Percentiles rank a stretch among this genome's conserved stretches.
phyloP scores from a whole-genome alignment of 2,888 invertebrate species.

The Mamestra brassicae region DNA sequence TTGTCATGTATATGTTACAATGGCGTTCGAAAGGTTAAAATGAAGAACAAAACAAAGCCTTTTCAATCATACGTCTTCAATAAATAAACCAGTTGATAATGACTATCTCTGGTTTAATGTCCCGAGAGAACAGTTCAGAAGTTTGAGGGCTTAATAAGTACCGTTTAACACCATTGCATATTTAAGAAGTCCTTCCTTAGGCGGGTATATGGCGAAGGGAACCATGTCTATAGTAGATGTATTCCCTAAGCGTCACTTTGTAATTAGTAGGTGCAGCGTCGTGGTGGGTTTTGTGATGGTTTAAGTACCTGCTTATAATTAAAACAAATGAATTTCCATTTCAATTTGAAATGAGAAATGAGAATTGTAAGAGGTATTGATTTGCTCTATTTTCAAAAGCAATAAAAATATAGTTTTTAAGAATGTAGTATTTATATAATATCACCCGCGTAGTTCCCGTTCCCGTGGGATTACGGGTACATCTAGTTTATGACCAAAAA shows the following conservation, averaged over 20 bases:
- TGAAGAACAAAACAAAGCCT: not conserved
- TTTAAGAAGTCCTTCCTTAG: constrained; percentile 12
- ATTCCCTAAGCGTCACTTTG: not conserved
- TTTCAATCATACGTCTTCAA: not conserved
- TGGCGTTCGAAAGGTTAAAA: not conserved
- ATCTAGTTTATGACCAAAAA: too few species aligned
- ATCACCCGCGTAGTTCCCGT: too few species aligned
- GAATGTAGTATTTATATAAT: too few species aligned
- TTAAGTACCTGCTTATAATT: too few species aligned
- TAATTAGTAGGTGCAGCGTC: not conserved
- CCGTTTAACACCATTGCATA: constrained; percentile 16
- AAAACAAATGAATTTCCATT: too few species aligned
- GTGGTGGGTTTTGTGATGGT: too few species aligned
- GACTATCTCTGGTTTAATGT: not conserved
- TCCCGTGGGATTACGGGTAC: too few species aligned
- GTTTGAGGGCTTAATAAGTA: not conserved
- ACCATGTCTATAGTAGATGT: not conserved
- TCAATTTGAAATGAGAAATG: too few species aligned
- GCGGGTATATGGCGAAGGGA: not conserved
- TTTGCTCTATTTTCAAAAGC: too few species aligned
- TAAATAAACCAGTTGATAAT: not conserved
- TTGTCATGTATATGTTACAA: too few species aligned
- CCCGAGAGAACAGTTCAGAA: constrained; percentile 27
- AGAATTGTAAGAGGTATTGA: too few species aligned
- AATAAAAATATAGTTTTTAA: too few species aligned